These are phyloP conservation scores for Andricus grossulariae DNA, from an alignment of 1,140 invertebrate species.

Conservation along the genomic window DNA sequence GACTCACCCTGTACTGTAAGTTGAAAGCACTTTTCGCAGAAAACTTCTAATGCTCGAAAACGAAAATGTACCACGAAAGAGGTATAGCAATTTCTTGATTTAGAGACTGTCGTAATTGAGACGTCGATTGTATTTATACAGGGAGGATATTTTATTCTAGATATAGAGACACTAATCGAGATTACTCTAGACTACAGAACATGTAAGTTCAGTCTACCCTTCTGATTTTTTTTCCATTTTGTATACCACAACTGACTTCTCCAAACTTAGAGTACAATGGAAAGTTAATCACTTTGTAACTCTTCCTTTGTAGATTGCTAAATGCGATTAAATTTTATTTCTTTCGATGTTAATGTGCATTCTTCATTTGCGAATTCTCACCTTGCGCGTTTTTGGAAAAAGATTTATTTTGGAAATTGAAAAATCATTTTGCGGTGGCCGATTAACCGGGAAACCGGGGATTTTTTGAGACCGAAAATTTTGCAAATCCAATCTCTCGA, in stretches of 20 bases:
- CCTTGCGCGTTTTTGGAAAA: not conserved
- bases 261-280: not conserved
- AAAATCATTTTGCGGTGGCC: no score
- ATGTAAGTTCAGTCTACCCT: not conserved
- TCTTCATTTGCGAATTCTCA: conserved; percentile 6
- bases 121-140: conserved; percentile 28
- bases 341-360: conserved; percentile 26
- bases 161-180: conserved; percentile 1
- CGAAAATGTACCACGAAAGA: conserved; percentile 28
- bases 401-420: not conserved
- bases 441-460: no score
- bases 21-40: conserved; percentile 7
- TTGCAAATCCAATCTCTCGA: no score
- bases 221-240: not conserved
- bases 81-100: conserved; percentile 18
- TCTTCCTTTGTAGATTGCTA: conserved; percentile 7
- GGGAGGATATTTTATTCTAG: conserved; percentile 12
- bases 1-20: conserved; percentile 24
- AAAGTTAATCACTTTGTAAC: conserved; percentile 15
- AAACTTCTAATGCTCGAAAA: conserved; percentile 9
- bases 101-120: conserved; percentile 24
- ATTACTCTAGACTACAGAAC: not conserved
- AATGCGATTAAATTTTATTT: conserved; percentile 27
- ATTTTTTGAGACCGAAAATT: no score
- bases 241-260: conserved; percentile 12